phyloP scores from a whole-genome alignment of 2,888 invertebrate species.

The Hoplodrina blanda region DNA sequence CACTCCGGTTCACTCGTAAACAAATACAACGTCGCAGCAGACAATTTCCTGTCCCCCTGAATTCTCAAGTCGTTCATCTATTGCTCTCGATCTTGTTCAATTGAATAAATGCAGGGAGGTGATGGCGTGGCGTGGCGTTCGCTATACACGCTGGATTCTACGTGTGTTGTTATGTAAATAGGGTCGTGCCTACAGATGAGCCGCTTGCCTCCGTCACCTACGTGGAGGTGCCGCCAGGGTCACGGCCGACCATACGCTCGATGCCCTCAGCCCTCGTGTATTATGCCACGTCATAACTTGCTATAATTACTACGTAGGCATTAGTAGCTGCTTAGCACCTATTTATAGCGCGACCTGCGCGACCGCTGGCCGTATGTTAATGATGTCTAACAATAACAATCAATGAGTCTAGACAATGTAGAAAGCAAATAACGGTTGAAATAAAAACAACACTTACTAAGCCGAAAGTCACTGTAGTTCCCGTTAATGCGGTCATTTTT shows the following conservation, averaged over 20 bases:
- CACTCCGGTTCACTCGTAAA: constrained; percentile 34
- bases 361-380: constrained; percentile 45
- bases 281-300: constrained; percentile 63
- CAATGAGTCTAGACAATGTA: constrained; percentile 31
- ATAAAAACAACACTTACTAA: neutral
- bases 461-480: neutral
- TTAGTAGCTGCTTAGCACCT: constrained; percentile 47
- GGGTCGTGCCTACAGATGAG: constrained; percentile 65
- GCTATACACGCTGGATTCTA: constrained; percentile 73
- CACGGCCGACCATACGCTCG: constrained; percentile 72
- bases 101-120: constrained; percentile 83
- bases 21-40: constrained; percentile 45
- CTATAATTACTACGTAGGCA: constrained; percentile 57
- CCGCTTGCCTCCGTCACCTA: constrained; percentile 61
- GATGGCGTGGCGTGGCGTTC: constrained; percentile 73
- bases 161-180: constrained; percentile 84
- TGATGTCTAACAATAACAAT: constrained; percentile 45
- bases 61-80: constrained; percentile 81
- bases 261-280: constrained; percentile 63
- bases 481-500: neutral
- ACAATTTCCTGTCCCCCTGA: constrained; percentile 63
- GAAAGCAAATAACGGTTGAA: constrained; percentile 26
- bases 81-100: constrained; percentile 84
- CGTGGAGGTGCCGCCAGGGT: constrained; percentile 65
- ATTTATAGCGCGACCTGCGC: constrained; percentile 44